These are phyloP conservation scores for Ornithorhynchus anatinus DNA, from an alignment of 2,113 vertebrate genomes.

Conservation along the genomic window DNA sequence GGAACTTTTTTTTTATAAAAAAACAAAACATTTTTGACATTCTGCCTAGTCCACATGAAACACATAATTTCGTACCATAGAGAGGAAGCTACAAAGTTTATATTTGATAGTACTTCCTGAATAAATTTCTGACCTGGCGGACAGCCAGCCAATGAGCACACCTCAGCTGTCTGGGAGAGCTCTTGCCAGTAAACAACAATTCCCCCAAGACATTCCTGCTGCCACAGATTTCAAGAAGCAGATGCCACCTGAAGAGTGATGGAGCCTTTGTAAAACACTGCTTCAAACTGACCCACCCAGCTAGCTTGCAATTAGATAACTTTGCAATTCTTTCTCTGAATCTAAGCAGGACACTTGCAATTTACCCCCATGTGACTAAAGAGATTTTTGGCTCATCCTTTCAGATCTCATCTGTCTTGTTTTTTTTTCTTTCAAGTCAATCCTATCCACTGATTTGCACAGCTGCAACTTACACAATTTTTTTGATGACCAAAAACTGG, in stretches of 20 bases:
- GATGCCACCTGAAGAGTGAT: not conserved
- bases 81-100: not conserved
- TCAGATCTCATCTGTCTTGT: too few relatives aligned
- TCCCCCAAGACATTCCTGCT: not conserved
- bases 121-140: not conserved
- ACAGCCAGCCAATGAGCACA: not conserved
- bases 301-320: not conserved
- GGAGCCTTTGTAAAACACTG: not conserved
- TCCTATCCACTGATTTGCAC: too few relatives aligned
- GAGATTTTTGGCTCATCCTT: not conserved
- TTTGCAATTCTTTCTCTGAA: conserved; percentile 9
- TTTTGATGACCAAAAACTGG: too few relatives aligned
- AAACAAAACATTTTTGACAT: not conserved
- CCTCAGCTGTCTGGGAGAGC: not conserved
- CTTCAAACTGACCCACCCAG: not conserved
- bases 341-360: not conserved
- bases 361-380: not conserved
- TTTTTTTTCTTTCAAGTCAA: too few relatives aligned
- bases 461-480: too few relatives aligned
- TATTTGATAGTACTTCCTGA: not conserved
- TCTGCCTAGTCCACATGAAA: not conserved
- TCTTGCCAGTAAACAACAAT: not conserved
- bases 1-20: too few relatives aligned
- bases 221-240: not conserved
- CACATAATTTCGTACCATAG: not conserved